Evolutionary conservation across 2,113 vertebrate species (phyloP).

Genomic region (Daphoenositta chrysoptera): DNA sequence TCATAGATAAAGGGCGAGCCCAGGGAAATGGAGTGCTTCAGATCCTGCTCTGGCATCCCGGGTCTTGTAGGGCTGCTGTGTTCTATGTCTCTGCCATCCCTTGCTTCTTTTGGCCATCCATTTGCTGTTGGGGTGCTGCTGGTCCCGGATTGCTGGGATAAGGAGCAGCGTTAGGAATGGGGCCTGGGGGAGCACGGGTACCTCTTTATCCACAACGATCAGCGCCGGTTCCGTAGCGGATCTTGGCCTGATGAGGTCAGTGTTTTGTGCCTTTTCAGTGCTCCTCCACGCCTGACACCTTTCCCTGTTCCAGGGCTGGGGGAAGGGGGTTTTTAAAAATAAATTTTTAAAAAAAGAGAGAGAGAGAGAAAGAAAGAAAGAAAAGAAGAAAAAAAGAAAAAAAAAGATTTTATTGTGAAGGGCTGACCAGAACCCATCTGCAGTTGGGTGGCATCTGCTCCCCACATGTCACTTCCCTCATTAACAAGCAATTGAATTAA

Average conservation of each 20-base stretch:
- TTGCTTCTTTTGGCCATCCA: conserved; percentile 42
- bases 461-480: conserved; percentile 89
- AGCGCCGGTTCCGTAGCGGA: conserved; percentile 49
- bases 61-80: not conserved
- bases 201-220: not conserved
- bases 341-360: not conserved
- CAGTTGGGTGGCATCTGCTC: conserved; percentile 86
- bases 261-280: conserved; percentile 73
- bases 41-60: not conserved
- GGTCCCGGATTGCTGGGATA: conserved; percentile 25
- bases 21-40: conserved; percentile 4
- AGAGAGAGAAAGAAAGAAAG: not conserved
- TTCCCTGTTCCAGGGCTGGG: conserved; percentile 14
- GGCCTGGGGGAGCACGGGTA: conserved; percentile 31
- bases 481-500: conserved; percentile 93
- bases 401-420: conserved; percentile 63
- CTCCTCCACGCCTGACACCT: conserved; percentile 64
- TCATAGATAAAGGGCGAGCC: not conserved
- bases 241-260: conserved; percentile 73
- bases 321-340: not conserved
- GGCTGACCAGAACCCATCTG: conserved; percentile 83
- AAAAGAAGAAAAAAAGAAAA: not conserved
- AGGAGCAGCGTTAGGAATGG: conserved; percentile 1
- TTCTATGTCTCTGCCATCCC: conserved; percentile 1
- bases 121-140: conserved; percentile 14